Evolutionary conservation across 2,113 vertebrate genomes (phyloP).

Genomic region (Charadrius vociferus): DNA sequence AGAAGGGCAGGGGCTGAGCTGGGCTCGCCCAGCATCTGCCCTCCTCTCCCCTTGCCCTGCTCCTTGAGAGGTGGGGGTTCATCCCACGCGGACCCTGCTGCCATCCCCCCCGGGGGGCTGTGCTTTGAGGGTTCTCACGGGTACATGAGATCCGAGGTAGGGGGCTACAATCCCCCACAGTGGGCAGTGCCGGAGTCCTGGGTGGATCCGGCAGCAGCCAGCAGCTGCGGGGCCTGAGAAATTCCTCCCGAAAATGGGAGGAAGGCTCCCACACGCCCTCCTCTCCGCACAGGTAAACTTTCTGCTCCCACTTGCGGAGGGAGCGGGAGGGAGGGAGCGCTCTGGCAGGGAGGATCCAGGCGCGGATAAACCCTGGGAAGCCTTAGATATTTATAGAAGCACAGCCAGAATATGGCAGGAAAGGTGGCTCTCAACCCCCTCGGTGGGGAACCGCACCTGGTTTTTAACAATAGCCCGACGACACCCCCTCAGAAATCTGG

Average conservation of each 20-base stretch:
- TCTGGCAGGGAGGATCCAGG: conserved; percentile 30
- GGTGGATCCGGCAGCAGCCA: not conserved
- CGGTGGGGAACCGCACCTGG: not conserved
- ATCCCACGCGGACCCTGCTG: not conserved
- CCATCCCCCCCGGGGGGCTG: accelerated
- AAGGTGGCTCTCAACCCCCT: conserved; percentile 23
- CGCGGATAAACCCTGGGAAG: conserved; percentile 51
- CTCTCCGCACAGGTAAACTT: conserved; percentile 51
- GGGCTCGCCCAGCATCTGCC: not conserved
- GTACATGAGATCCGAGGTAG: not conserved
- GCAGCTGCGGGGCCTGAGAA: not conserved
- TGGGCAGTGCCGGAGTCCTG: not conserved
- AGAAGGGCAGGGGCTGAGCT: not conserved
- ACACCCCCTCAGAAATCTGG: not conserved
- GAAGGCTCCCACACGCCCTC: not conserved
- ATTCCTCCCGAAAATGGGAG: not conserved
- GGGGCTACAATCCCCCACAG: too few species aligned
- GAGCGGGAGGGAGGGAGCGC: not conserved
- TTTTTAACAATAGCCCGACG: not conserved
- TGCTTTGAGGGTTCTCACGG: not conserved
- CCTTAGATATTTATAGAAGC: conserved; percentile 68
- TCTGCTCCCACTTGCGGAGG: conserved; percentile 48
- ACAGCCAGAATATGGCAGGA: conserved; percentile 36
- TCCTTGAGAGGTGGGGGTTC: not conserved
- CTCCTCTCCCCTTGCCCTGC: not conserved